Evolutionary conservation across 2,888 invertebrate species (phyloP).

Genomic region (Agrochola macilenta): DNA sequence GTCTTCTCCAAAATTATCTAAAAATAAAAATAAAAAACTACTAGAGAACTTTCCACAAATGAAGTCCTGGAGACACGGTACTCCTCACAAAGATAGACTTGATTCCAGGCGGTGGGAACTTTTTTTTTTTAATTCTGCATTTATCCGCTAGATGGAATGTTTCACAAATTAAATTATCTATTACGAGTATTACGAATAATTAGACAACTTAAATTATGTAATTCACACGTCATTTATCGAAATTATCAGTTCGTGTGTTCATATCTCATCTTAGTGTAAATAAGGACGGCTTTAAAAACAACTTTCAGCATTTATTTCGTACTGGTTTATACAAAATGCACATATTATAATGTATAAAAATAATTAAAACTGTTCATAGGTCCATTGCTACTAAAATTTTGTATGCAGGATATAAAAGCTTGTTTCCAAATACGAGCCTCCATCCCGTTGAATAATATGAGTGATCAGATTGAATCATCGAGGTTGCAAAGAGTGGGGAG

Average conservation of each 20-base stretch:
- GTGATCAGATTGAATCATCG: slow-evolving; percentile 39
- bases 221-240: slow-evolving; percentile 39
- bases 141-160: too few species aligned
- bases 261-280: slow-evolving; percentile 33
- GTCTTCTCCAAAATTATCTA: too few species aligned
- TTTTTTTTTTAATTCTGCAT: too few species aligned
- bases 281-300: slow-evolving; percentile 47
- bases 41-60: too few species aligned
- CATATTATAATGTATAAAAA: background rate
- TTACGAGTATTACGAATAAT: too few species aligned
- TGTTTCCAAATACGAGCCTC: slow-evolving; percentile 50
- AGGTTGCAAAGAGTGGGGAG: slow-evolving; percentile 20
- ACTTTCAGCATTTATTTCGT: slow-evolving; percentile 7
- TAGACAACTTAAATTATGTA: background rate
- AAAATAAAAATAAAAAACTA: too few species aligned
- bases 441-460: slow-evolving; percentile 18
- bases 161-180: too few species aligned
- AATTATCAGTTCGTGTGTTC: slow-evolving; percentile 40
- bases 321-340: slow-evolving; percentile 40
- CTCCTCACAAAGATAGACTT: too few species aligned
- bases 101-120: too few species aligned
- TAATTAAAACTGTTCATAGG: slow-evolving; percentile 10
- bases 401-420: slow-evolving; percentile 48
- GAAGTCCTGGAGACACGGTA: too few species aligned
- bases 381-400: slow-evolving; percentile 35